Evolutionary conservation across 2,113 vertebrate genomes (phyloP), one percentile per base, ranked within the genome.

Genomic region (Catharus minimus): DNA sequence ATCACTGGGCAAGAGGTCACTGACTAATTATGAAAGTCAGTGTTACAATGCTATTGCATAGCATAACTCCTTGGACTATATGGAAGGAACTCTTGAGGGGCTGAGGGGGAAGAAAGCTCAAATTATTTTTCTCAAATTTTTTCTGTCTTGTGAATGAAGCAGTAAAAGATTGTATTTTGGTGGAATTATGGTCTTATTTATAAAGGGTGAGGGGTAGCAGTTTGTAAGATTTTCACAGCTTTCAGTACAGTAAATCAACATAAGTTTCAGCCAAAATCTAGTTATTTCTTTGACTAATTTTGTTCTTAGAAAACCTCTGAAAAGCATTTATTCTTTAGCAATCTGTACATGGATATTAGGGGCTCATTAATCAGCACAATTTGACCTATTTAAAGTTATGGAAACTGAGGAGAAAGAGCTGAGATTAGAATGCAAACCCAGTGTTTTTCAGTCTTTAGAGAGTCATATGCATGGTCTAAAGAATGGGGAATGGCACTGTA

Each of bases 281-380:
- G 26, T 88, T 88, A 47, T 43, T 73, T n/a, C 46, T 65, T 80
- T 93, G 82, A 69, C 62, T 82, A 85, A 86, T 96, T 90, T 94
- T 80, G 9, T 46, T 83, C 79, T 82, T 19, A 73, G 19, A 73
- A 82, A 91, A 77, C 27, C 21, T 80, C 64, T 65, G 58, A 69
- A 80, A 83, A 15, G 21, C 57, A 58, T 82, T 92, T 61, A 33
- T 80, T 85, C 87, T 93, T 85, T 82, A 66, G 46, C 14, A 69
- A 13, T 61, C 71, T 80, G 15, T 58, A 60, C 15, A 2, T 65
- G 66, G 47, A 69, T 69, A 53, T 82, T 85, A 79, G 20, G 17
- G 23, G 5, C 10, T 92, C 23, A 46, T 90, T 94, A 66, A 52
- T 90, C 24, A 77, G 38, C 16, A 36, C 53, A 74, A 77, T 80